Evolutionary conservation across 2,888 invertebrate species (phyloP).

Genomic region (Acleris laterana): DNA sequence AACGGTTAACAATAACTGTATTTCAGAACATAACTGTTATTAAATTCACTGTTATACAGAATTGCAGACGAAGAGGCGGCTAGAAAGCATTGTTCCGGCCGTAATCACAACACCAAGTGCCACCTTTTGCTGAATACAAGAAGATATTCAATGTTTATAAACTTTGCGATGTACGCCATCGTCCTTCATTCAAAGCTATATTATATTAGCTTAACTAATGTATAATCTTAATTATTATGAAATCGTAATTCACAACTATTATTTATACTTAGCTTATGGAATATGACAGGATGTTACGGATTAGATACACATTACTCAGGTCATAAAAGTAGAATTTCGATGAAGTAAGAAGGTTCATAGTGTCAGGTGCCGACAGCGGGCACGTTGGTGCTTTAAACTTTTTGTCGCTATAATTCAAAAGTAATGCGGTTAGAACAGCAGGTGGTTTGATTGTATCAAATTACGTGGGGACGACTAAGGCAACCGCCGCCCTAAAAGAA

Average conservation of each 20-base stretch:
- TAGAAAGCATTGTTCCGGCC: slow-evolving; percentile 33
- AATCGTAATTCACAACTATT: no score
- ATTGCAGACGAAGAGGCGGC: slow-evolving; percentile 22
- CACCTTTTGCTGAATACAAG: slow-evolving; percentile 1
- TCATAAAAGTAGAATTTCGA: slow-evolving; percentile 10
- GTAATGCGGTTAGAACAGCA: slow-evolving; percentile 58
- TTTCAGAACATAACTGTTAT: slow-evolving; percentile 27
- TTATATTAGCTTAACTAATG: not conserved
- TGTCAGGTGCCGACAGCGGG: slow-evolving; percentile 57
- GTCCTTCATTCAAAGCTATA: not conserved
- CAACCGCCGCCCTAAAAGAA: slow-evolving; percentile 18
- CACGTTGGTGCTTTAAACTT: slow-evolving; percentile 59
- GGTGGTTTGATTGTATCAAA: slow-evolving; percentile 68
- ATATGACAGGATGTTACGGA: no score
- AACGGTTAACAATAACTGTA: slow-evolving; percentile 24
- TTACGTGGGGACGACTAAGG: slow-evolving; percentile 51
- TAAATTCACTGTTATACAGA: slow-evolving; percentile 31
- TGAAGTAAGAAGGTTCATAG: slow-evolving; percentile 38
- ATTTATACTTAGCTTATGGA: no score
- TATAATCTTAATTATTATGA: no score
- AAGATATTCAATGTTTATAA: slow-evolving; percentile 24
- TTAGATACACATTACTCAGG: not conserved
- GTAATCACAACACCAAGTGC: slow-evolving; percentile 33
- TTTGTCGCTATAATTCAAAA: slow-evolving; percentile 63
- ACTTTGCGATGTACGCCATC: not conserved